Evolutionary conservation across 2,113 vertebrate genomes (phyloP).

Genomic region (Calidris pygmaea): DNA sequence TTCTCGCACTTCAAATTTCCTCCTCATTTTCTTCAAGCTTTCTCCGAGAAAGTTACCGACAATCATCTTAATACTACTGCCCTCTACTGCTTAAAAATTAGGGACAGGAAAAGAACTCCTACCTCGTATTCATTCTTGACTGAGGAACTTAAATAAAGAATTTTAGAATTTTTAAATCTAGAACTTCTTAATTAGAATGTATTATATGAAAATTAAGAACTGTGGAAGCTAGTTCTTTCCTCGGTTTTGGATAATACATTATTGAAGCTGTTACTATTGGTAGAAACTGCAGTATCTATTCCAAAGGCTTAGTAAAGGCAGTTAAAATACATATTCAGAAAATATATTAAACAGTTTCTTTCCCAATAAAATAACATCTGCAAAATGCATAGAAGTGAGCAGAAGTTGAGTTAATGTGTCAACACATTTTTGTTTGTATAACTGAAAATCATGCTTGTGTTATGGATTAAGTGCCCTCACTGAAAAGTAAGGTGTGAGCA

Average conservation of each 20-base stretch:
- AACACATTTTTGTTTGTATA: neutral
- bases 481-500: neutral
- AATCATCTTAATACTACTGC: conserved; percentile 50
- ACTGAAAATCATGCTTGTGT: neutral
- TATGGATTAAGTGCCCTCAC: neutral
- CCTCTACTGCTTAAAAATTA: conserved; percentile 48
- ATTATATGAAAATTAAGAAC: neutral
- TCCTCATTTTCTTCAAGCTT: neutral
- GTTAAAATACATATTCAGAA: neutral
- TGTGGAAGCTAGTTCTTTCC: neutral
- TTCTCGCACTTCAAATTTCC: neutral
- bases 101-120: neutral
- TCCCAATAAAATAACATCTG: neutral
- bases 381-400: neutral
- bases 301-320: neutral
- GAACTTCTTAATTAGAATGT: neutral
- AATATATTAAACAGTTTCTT: neutral
- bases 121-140: accelerated
- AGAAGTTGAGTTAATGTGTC: neutral
- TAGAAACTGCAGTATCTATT: neutral
- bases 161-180: neutral
- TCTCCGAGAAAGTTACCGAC: neutral
- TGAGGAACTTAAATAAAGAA: neutral
- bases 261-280: neutral
- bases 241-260: neutral